These are phyloP conservation scores for Terebella lapidaria DNA, from an alignment of 2,888 invertebrate species.

Conservation along the genomic window DNA sequence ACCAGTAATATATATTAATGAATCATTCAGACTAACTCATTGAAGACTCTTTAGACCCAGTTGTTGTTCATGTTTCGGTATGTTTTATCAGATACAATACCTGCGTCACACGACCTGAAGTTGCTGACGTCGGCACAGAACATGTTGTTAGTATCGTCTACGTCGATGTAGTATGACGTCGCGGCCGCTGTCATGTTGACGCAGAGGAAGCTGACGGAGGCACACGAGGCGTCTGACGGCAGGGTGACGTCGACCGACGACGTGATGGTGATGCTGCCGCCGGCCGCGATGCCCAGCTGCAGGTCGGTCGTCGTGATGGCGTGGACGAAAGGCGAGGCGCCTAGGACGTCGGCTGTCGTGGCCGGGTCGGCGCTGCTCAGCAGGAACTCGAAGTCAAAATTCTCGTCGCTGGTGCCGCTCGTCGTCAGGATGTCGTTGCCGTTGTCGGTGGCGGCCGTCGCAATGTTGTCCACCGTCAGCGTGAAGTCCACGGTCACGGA, in stretches of 20 bases:
- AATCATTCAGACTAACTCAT: no score
- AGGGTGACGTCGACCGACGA: not conserved
- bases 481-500: not conserved
- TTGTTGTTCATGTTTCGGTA: no score
- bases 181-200: not conserved
- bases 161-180: not conserved
- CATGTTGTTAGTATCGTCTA: constrained; percentile 1
- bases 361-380: not conserved
- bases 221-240: not conserved
- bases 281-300: not conserved
- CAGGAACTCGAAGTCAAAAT: not conserved
- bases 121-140: not conserved
- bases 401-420: not conserved
- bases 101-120: not conserved
- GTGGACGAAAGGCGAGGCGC: not conserved
- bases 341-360: not conserved
- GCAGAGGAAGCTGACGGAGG: not conserved
- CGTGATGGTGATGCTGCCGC: not conserved
- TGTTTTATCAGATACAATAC: no score
- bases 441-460: not conserved
- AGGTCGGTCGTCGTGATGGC: not conserved
- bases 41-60: no score
- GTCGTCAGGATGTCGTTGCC: not conserved
- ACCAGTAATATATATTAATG: no score
- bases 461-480: not conserved